Evolutionary conservation across 2,797 vertebrate genomes (phyloP).

Genomic region (Syngnathus rostellatus): DNA sequence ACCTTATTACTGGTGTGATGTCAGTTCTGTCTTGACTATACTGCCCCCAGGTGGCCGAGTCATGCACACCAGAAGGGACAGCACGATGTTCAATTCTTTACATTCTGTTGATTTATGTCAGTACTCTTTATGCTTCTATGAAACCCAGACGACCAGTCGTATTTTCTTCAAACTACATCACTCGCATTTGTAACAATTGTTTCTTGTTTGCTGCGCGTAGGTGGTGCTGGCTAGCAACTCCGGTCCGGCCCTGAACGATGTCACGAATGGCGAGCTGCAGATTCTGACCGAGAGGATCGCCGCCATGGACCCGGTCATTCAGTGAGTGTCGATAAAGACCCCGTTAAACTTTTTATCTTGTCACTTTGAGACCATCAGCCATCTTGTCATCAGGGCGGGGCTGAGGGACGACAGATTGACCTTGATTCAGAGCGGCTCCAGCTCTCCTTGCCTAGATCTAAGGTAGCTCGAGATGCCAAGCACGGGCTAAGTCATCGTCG

Average conservation of each 20-base stretch:
- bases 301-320: slow-evolving; percentile 83
- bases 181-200: not conserved
- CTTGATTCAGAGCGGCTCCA: slow-evolving; percentile 89
- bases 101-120: no score
- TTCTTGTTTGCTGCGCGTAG: slow-evolving; percentile 45
- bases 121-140: no score
- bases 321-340: slow-evolving; percentile 68
- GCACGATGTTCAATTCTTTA: no score
- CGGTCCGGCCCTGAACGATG: slow-evolving; percentile 88
- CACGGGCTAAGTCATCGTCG: not conserved
- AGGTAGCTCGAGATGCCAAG: slow-evolving; percentile 76
- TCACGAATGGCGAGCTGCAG: slow-evolving; percentile 90
- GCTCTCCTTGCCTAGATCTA: slow-evolving; percentile 92
- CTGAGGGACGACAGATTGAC: slow-evolving; percentile 78
- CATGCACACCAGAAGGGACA: no score
- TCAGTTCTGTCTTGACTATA: no score
- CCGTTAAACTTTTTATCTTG: no score
- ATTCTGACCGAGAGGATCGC: slow-evolving; percentile 86
- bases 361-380: not conserved
- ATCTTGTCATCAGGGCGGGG: slow-evolving; percentile 64
- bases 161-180: not conserved
- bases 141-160: no score
- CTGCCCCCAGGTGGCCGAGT: no score
- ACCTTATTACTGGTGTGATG: no score
- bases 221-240: slow-evolving; percentile 97